phyloP scores from a whole-genome alignment of 1,140 invertebrate genomes.

The Orussus abietinus region DNA sequence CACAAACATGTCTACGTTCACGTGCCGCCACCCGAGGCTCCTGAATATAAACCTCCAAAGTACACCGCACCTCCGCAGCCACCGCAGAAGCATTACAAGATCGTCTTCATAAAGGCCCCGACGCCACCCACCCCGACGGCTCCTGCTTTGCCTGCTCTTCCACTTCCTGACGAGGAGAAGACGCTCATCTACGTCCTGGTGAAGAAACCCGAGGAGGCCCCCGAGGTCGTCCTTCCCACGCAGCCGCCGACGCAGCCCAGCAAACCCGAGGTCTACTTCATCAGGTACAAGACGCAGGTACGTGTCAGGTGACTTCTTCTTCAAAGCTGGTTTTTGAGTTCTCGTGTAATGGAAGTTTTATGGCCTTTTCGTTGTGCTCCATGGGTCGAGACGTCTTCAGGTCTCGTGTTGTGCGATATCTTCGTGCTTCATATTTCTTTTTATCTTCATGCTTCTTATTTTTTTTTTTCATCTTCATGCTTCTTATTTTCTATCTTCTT shows the following conservation, averaged over 20 bases:
- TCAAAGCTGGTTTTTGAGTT: conserved; percentile 11
- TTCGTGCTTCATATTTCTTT: too few species aligned
- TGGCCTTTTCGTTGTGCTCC: too few species aligned
- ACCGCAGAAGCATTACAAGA: conserved; percentile 85
- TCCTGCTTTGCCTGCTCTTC: conserved; percentile 66
- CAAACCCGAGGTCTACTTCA: conserved; percentile 85
- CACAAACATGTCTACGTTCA: conserved; percentile 86
- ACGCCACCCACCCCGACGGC: conserved; percentile 74
- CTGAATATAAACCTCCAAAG: conserved; percentile 65
- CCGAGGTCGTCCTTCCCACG: conserved; percentile 72
- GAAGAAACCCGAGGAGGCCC: conserved; percentile 80
- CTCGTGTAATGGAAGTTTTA: neutral
- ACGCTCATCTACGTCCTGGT: conserved; percentile 85
- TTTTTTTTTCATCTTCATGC: too few species aligned
- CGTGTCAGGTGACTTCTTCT: conserved; percentile 12
- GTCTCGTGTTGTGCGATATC: too few species aligned
- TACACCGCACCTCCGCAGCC: conserved; percentile 53
- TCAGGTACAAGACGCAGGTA: conserved; percentile 81
- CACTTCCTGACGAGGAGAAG: conserved; percentile 80
- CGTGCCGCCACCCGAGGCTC: conserved; percentile 74
- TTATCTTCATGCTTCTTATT: too few species aligned
- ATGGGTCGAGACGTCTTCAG: too few species aligned
- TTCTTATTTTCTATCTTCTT: too few species aligned
- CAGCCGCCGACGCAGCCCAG: conserved; percentile 75
- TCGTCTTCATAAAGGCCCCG: conserved; percentile 84